Evolutionary conservation across 2,888 invertebrate genomes (phyloP).

Genomic region (Cryptocheilus praepositus): DNA sequence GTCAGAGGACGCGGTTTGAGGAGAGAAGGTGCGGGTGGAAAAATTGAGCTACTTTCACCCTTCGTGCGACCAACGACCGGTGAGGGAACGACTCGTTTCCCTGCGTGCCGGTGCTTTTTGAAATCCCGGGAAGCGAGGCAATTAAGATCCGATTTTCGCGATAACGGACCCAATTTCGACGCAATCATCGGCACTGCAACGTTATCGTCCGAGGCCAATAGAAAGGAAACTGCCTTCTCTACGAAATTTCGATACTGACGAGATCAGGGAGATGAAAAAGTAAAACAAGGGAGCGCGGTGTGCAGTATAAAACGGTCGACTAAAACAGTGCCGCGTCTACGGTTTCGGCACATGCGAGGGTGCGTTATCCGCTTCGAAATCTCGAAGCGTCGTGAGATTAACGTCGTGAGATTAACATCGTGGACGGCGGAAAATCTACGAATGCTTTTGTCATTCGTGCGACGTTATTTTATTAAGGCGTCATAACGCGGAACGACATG

Average conservation of each 20-base stretch:
- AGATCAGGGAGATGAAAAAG: constrained; percentile 3
- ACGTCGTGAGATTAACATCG: constrained; percentile 44
- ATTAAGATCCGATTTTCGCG: constrained; percentile 42
- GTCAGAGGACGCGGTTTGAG: too few relatives aligned
- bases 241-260: too few relatives aligned
- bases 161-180: constrained; percentile 27
- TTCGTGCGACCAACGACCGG: too few relatives aligned
- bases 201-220: too few relatives aligned
- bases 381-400: constrained; percentile 35
- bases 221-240: too few relatives aligned
- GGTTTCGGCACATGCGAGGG: neutral
- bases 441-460: constrained; percentile 33
- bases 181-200: too few relatives aligned
- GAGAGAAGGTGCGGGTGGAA: too few relatives aligned
- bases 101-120: too few relatives aligned
- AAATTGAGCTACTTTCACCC: too few relatives aligned
- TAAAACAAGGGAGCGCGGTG: too few relatives aligned
- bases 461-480: constrained; percentile 59
- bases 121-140: constrained; percentile 7
- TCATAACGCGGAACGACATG: constrained; percentile 16
- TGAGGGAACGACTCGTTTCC: too few relatives aligned
- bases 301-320: neutral
- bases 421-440: constrained; percentile 13
- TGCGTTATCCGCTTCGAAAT: neutral
- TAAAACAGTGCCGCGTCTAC: neutral